Evolutionary conservation across 1,140 invertebrate species (phyloP), one percentile per base, ranked within the genome.

Genomic region (Lamellibrachia luymesi): DNA sequence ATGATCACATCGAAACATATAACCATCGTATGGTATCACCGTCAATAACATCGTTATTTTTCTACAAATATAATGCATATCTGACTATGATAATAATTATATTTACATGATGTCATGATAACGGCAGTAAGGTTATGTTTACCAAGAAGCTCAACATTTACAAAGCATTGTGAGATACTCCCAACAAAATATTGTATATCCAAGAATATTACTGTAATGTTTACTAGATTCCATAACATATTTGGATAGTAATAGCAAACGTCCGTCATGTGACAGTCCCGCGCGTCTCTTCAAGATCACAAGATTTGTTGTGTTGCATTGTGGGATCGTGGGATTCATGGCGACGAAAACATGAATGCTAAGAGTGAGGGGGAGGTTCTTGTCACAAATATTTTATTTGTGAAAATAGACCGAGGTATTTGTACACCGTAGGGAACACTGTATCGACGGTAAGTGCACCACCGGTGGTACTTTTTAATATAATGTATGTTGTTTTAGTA

Each of bases 271-370:
- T 4, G 13, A 80, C 64, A 6, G 64, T 80, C 64, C 17, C 64
- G 64, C 64, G 25, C 64, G 13, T 10, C 64, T 56, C 52, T 80
- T 80, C 6, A 8, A 80, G 64, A 80, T 80, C 64, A 80, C 64
- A 80, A 80, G 64, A 80, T 80, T 80, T 80, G 13, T 80, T 80
- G 64, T 22, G 64, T 80, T 80, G 64, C 64, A 80, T 80, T 80
- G 64, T 80, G 64, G 64, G 64, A 80, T 80, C 64, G 64, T 80
- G 64, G 64, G 64, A 80, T 80, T 80, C 64, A 80, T 80, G 64
- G 64, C 64, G 64, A 80, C 64, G 64, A 80, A 80, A 80, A 80
- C 64, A 80, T 80, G 64, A 80, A 80, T 80, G 64, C 64, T 10
- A 80, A 80, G 64, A 80, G 64, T 17, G 64, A 80, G 64, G 64